Base-by-base conservation (phyloP, 2,113 vertebrate species). In the Cinclus cinclus region DNA sequence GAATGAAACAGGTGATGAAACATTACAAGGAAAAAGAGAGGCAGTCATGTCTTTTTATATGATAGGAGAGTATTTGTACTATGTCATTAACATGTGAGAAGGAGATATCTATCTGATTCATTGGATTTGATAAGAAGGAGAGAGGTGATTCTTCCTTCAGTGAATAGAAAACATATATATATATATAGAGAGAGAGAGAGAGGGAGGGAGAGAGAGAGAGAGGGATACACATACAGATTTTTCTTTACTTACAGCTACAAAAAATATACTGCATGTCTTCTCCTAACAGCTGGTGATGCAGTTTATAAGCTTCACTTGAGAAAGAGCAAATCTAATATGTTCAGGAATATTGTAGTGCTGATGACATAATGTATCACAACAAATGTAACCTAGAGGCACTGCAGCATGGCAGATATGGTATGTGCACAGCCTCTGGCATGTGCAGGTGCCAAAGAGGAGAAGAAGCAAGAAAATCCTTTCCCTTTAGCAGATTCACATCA, bases 281-380 rank as follows among this genome's bases (percentile, higher is more conserved):
- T 89, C 35, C 62, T 55, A n/a, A 47, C 31, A 68, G 30, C 30
- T 81, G 7, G 6, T 28, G 22, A 69, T 33, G 49, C 41, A 75
- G 62, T 74, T 70, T 81, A 47, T 84, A 95, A 65, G 28, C 41
- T 42, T 78, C 35, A n/a, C 15, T 78, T 90, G 44, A 79, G 56
- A 87, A 82, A 69, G 8, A 67, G 60, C 13, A 71, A 71, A 71
- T 83, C 55, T 65, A 83, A 64, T 42, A 62, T 2, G 12, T 37
- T 89, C 18, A 78, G 44, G 81, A 87, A 64, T 76, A 91, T 64
- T 37, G 16, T n/a, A 65, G 33, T 35, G 62, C 49, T 84, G 37
- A 60, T 0, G 5, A 59, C 2, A 4, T 13, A 65, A 69, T 30
- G 5, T 21, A 55, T 59, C 37, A 56, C 10, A 0, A 47, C 49